Evolutionary conservation across 1,140 invertebrate species (phyloP), one percentile per base, ranked within the genome.

Genomic region (Anastrepha ludens): DNA sequence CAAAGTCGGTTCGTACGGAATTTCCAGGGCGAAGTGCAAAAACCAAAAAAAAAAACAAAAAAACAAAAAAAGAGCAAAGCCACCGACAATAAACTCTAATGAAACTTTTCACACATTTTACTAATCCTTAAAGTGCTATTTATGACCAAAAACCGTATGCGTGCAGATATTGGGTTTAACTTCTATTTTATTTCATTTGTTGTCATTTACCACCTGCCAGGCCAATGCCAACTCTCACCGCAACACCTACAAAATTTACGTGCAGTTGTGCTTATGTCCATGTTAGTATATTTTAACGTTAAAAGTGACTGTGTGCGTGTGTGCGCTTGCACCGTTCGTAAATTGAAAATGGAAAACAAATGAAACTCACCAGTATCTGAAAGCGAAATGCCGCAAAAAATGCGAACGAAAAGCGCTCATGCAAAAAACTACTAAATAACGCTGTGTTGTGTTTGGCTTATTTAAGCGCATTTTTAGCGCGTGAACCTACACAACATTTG

Each of bases 71-170:
- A 29, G 29, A 29, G 1, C 29, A 29, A 29, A 29, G 29, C 29
- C 29, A 29, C 13, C 67, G 67, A 17, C 67, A 74, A 47, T 74
- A 74, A 74, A 74, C 39, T 74, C 39, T 74, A 74, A 74, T 74
- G 41, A 44, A 74, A 44, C 67, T 74, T 74, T 74, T 47, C 67
- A 39, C 67, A 74, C 41, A 74, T 74, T 41, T 15, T 39, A 47
- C 41, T 74, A 74, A 74, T 47, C 67, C 67, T 74, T 74, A 74
- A 74, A 74, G 41, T 74, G 67, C 67, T 74, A 74, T 74, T 74
- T 74, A 74, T 74, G 67, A 44, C 13, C 67, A 6, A 74, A 74
- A 55, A 74, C 47, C 67, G 67, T 15, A 74, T 74, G 67, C 67
- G 67, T 74, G 39, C 44, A 15, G 44, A 74, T 47, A 74, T 47